A percentile compares a stretch with the other conserved stretches of the same genome.
These are phyloP conservation scores for Abscondita cerata DNA, from an alignment of 2,888 invertebrate species.

Conservation along the genomic window DNA sequence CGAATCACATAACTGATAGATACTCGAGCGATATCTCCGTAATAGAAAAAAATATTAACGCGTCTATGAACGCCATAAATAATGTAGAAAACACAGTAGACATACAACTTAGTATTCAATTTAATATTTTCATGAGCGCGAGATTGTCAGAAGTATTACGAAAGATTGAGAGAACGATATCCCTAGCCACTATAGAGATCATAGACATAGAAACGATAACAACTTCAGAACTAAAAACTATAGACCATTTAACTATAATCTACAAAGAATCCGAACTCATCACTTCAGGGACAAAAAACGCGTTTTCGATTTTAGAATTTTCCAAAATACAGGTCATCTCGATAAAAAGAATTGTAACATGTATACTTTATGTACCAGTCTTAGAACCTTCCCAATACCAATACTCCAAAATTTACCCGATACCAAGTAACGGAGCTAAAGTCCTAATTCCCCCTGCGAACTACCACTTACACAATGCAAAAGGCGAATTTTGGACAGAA, in stretches of 20 bases:
- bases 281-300: slow-evolving; percentile 1
- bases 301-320: no score
- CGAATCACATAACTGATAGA: slow-evolving; percentile 26
- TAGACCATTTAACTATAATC: slow-evolving; percentile 10
- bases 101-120: no score
- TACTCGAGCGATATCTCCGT: slow-evolving; percentile 17
- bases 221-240: slow-evolving; percentile 11
- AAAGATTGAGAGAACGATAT: slow-evolving; percentile 21
- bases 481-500: slow-evolving; percentile 27
- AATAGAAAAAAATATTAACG: slow-evolving; percentile 15
- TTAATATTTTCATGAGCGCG: slow-evolving; percentile 3
- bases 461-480: no score
- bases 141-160: no score
- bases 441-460: slow-evolving; percentile 24
- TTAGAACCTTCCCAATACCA: slow-evolving; percentile 14
- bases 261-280: slow-evolving; percentile 14
- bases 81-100: no score
- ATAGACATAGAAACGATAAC: slow-evolving; percentile 16
- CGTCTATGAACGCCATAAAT: no score
- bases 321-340: slow-evolving; percentile 17
- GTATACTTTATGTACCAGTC: slow-evolving; percentile 26
- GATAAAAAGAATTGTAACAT: slow-evolving; percentile 12
- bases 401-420: slow-evolving; percentile 28
- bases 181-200: slow-evolving; percentile 12
- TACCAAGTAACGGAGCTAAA: slow-evolving; percentile 14